Evolutionary conservation across 1,140 invertebrate species (phyloP), one percentile per base, ranked within the genome.

Genomic region (Drosophila setifemur): DNA sequence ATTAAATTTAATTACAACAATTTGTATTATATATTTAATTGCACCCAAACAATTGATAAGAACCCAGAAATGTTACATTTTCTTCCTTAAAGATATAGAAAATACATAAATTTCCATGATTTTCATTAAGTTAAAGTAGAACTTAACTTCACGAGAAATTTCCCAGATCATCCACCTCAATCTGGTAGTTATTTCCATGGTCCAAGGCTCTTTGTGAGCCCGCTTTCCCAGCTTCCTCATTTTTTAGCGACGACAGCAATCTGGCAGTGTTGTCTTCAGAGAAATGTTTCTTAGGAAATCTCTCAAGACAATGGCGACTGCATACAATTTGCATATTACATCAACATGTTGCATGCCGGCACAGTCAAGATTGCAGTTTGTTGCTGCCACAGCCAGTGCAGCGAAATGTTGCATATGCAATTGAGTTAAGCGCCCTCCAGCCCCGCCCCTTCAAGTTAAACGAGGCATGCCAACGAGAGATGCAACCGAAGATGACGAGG

Each of bases 261-360:
- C 11, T 21, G 54, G 37, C 28, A 48, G 29, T 16, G 5, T 16
- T 44, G 19, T 43, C 8, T 14, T 28, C 16, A 19, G 42, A 64
- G 57, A 64, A 64, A 64, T 64, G 61, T 79, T 79, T 79, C 76
- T 70, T 40, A 33, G 49, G 66, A 79, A 74, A 77, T 60, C 70
- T 66, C 25, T 4, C 31, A 47, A 79, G 68, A 81, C 77, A 81
- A 81, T 82, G 70, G 74, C 68, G 42, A 23, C 71, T 40, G 70
- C 71, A 67, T 58, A 61, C 69, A 63, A 81, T 81, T 81, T 75
- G 77, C 77, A 81, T 81, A 81, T 81, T 81, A 81, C 76, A 81
- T 81, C 76, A 81, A 81, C 76, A 81, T 81, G 76, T 81, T 81
- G 76, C 76, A 81, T 81, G 76, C 60, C 71, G 57, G 31, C 61